Conservation (phyloP, 37 sponge, comb jelly and placozoan genomes). For the Tethya wilhelma region DNA sequence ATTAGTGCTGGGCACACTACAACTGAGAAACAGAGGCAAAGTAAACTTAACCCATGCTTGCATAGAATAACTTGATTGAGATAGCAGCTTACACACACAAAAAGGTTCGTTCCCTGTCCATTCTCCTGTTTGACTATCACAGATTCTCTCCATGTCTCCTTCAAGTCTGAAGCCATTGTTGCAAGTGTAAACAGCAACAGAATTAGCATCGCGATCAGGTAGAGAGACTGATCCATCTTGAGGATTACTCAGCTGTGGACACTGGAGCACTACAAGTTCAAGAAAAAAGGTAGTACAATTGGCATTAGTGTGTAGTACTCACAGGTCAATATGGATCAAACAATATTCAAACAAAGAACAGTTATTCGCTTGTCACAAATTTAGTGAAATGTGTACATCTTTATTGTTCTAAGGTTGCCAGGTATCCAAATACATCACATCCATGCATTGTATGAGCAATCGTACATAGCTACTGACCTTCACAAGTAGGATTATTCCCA, state of each 20-base stretch:
- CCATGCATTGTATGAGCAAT: too few species aligned
- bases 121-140: neutral
- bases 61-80: neutral
- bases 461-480: too few species aligned
- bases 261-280: neutral
- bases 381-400: too few species aligned
- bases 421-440: too few species aligned
- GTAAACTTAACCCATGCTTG: neutral
- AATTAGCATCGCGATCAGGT: neutral
- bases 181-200: constrained; percentile 3
- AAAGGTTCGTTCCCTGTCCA: constrained; percentile 16
- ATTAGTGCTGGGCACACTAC: neutral
- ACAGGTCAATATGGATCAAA: neutral
- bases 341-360: neutral
- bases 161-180: neutral
- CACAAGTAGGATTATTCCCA: too few species aligned
- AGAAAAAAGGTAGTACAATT: neutral
- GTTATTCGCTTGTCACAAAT: neutral
- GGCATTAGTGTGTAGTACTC: neutral
- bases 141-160: neutral
- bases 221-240: neutral
- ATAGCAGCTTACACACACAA: neutral
- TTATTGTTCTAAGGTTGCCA: too few species aligned
- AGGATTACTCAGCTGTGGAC: constrained; percentile 7
- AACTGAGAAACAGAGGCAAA: neutral